Evolutionary conservation across 2,797 vertebrate species (phyloP), one percentile per base, ranked within the genome.

Genomic region (Lacerta agilis): DNA sequence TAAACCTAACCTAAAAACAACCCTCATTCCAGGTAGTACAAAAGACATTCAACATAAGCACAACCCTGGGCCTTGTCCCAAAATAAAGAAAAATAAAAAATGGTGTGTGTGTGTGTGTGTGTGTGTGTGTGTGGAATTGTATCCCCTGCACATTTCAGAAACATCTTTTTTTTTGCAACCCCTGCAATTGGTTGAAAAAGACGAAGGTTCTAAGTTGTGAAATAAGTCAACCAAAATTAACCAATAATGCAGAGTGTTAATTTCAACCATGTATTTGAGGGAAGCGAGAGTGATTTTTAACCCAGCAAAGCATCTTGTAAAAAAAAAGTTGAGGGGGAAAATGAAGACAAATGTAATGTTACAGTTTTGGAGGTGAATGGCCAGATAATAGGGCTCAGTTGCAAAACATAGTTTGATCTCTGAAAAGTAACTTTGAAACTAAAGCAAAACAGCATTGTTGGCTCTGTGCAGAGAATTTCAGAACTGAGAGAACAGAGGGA

Each of bases 321-420:
- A 88, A 71, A 89, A 91, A 49, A 8, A 13, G 88, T 87, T 49
- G 49, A 49, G 49, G 49, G 87, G 58, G 84, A 29, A 82, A 81
- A 83, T 43, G 66, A 83, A 75, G 13, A 9, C 82, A 20, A 61
- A 13, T 89, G 38, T 85, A 88, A 8, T 33, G 13, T 75, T 38
- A 38, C 72, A 81, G 33, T 8, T 49, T n/a, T 79, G 23, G 13
- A 58, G 29, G 85, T 92, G 90, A 94, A 93, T 87, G 38, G 75
- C 86, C 64, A 0, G 8, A 15, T 10, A 88, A 78, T 78, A 90
- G 13, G n/a, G 11, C 7, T 61, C 33, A 61, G 67, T 84, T 38
- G 15, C 11, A 61, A 92, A 88, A 86, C 87, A 89, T 91, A 92
- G 88, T 87, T 93, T 73, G 61, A 43, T 75, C 77, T 92, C 67